These are phyloP conservation scores for Cryptosula pallasiana DNA, from an alignment of 2,888 invertebrate genomes.

Conservation along the genomic window DNA sequence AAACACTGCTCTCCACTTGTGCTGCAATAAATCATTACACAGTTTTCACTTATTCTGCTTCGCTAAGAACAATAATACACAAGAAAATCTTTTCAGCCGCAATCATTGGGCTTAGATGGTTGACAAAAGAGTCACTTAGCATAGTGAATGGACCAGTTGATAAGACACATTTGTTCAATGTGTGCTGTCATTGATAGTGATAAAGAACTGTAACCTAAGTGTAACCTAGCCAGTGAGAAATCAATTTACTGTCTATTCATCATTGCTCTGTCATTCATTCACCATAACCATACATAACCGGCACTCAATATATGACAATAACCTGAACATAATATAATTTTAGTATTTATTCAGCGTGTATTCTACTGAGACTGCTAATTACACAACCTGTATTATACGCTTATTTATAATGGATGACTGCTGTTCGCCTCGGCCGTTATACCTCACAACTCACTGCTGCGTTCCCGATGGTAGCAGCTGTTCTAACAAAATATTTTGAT, in stretches of 20 bases:
- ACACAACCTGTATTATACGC: background rate
- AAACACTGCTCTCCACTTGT: too few species aligned
- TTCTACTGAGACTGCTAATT: background rate
- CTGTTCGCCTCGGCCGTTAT: too few species aligned
- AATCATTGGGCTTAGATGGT: constrained; percentile 12
- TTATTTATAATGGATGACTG: too few species aligned
- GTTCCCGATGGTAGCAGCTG: too few species aligned
- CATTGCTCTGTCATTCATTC: constrained; percentile 6
- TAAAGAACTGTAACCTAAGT: background rate
- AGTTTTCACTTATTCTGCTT: constrained; percentile 16
- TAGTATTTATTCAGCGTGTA: background rate
- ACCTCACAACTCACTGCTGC: too few species aligned
- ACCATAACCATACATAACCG: background rate
- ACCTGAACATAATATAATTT: background rate
- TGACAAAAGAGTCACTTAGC: constrained; percentile 22
- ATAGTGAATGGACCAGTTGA: background rate
- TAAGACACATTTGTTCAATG: constrained; percentile 6
- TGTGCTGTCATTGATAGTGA: background rate
- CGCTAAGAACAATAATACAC: constrained; percentile 11
- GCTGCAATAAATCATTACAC: constrained; percentile 14
- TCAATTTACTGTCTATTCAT: constrained; percentile 1
- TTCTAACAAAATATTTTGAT: too few species aligned
- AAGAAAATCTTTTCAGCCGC: constrained; percentile 21
- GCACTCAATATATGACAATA: background rate
- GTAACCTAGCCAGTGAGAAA: background rate